These are phyloP conservation scores for Limnephilus lunatus DNA, from an alignment of 2,888 invertebrate genomes.

Conservation along the genomic window DNA sequence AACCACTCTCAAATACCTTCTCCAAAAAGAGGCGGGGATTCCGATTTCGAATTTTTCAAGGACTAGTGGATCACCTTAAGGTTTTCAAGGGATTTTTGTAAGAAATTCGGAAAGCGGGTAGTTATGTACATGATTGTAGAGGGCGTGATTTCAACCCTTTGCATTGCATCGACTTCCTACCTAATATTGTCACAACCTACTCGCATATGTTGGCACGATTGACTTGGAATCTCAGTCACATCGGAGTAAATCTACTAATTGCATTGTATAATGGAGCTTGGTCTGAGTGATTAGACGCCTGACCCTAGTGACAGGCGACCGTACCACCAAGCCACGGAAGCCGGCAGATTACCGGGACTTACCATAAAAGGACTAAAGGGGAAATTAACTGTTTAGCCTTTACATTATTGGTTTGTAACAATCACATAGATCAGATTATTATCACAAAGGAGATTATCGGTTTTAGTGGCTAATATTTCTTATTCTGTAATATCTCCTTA, in stretches of 20 bases:
- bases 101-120: no score
- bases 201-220: background rate
- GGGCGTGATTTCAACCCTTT: background rate
- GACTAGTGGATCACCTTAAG: no score
- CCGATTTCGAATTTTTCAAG: no score
- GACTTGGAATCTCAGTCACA: background rate
- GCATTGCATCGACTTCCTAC: background rate
- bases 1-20: no score
- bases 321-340: background rate
- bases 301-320: background rate
- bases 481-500: no score
- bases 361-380: background rate
- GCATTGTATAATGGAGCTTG: conserved; percentile 19
- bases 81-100: no score
- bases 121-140: no score
- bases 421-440: background rate
- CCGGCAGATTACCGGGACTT: background rate
- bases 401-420: background rate
- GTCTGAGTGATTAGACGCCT: conserved; percentile 29
- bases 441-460: background rate
- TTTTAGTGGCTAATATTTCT: background rate
- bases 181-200: background rate
- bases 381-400: conserved; percentile 15
- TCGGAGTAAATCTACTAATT: conserved; percentile 32
- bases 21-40: no score